Evolutionary conservation across 2,888 invertebrate species (phyloP), one percentile per base, ranked within the genome.

Genomic region (Drosophila nr. perissopoda): DNA sequence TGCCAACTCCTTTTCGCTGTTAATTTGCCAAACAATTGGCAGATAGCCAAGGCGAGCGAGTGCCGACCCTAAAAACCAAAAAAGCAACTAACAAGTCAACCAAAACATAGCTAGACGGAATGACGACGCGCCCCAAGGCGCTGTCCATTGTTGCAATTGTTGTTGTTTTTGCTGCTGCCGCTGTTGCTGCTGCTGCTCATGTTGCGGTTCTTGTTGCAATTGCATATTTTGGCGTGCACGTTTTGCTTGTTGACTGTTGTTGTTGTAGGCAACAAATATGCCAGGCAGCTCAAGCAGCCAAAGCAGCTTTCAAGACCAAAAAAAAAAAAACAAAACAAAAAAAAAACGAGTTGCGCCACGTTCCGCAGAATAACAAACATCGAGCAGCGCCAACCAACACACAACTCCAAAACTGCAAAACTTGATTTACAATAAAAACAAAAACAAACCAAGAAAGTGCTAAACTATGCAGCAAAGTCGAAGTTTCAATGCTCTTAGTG

Each of bases 1-100:
- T 45, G 48, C 73, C 67, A 85, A 75, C 86, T 88, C 80, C 84
- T 87, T 84, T 87, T 70, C 73, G 80, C 87, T 89, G 90, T 89
- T 86, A 89, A 87, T 89, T 89, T 86, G 88, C 85, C 90, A 89
- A 87, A 84, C 85, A 89, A 89, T 84, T 87, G 87, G 89, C 82
- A 84, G 87, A 89, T 87, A 84, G 85, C 87, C 87, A 78, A 85
- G 65, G 68, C 77, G 68, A 77, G 72, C 77, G 69, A 56, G 69
- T 65, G 25, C 27, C 73, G 73, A 75, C 77, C 71, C 71, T 75
- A 69, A 67, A 52, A 67, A 67, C 69, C 73, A 59, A 31, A 45
- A 40, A 45, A 69, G 54, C 59, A 72, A 74, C 85, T 69, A 80
- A 84, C 82, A 87, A 88, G 85, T 80, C 78, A 83, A 80, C 73